Conservation (phyloP, 2,888 invertebrate genomes). For the Oscheius sp. region DNA sequence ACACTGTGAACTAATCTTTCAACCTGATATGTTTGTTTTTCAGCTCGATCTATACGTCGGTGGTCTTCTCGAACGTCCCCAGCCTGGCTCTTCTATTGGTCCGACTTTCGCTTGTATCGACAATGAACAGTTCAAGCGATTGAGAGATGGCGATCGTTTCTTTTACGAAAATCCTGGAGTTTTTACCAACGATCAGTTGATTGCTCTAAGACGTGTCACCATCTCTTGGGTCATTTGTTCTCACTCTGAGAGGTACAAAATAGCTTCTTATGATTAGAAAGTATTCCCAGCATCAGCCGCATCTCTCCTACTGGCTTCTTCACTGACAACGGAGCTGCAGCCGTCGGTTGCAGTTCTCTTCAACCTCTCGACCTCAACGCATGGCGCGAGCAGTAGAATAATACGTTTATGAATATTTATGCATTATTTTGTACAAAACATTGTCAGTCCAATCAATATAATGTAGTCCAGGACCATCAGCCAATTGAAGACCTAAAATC, state of each 20-base stretch:
- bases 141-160: slow-evolving; percentile 72
- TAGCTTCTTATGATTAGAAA: not conserved
- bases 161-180: slow-evolving; percentile 57
- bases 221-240: slow-evolving; percentile 52
- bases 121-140: slow-evolving; percentile 73
- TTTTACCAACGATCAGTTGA: slow-evolving; percentile 60
- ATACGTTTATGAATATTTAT: not conserved
- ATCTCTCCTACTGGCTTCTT: slow-evolving; percentile 43
- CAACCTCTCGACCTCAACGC: slow-evolving; percentile 56
- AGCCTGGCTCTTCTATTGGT: slow-evolving; percentile 71
- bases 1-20: slow-evolving; percentile 34
- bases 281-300: slow-evolving; percentile 35
- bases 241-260: slow-evolving; percentile 46
- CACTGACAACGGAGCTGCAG: slow-evolving; percentile 44
- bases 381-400: slow-evolving; percentile 50
- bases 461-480: slow-evolving; percentile 18
- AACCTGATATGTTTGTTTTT: not conserved
- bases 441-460: slow-evolving; percentile 4
- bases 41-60: slow-evolving; percentile 73
- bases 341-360: slow-evolving; percentile 60
- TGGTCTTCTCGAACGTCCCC: slow-evolving; percentile 72
- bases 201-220: slow-evolving; percentile 40
- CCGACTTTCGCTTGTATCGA: slow-evolving; percentile 73
- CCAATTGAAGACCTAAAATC: slow-evolving; percentile 15
- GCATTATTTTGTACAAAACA: slow-evolving; percentile 8